phyloP scores from a whole-genome alignment of 2,797 vertebrate species.

The Cottoperca gobio region DNA sequence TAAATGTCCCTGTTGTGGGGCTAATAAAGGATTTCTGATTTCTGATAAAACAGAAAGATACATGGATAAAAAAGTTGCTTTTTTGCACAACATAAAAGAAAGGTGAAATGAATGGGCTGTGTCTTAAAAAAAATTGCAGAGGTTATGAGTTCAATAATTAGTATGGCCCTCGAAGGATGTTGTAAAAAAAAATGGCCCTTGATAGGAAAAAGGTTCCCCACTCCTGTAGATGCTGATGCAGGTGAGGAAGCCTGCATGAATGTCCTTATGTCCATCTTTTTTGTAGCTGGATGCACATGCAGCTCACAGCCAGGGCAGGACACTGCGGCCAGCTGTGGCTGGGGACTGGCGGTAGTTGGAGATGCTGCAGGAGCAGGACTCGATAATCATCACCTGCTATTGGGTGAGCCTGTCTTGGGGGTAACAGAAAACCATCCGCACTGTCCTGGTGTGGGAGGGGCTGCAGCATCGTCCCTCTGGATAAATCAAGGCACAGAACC shows the following conservation, averaged over 20 bases:
- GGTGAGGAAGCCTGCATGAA: constrained; percentile 89
- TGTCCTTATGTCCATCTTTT: constrained; percentile 11
- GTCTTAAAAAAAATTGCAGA: too few species aligned
- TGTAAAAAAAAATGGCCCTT: too few species aligned
- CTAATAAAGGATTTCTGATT: too few species aligned
- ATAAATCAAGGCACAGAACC: constrained; percentile 44
- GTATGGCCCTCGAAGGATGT: too few species aligned
- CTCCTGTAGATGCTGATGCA: constrained; percentile 88
- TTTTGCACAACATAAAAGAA: too few species aligned
- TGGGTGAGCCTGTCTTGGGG: constrained; percentile 37
- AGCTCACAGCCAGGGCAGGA: constrained; percentile 30
- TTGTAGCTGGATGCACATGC: background rate
- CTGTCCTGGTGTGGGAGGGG: constrained; percentile 51
- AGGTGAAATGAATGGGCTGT: too few species aligned
- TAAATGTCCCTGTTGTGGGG: too few species aligned
- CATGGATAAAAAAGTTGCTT: too few species aligned
- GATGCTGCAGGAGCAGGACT: constrained; percentile 62
- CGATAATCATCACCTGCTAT: constrained; percentile 59
- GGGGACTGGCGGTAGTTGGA: constrained; percentile 29
- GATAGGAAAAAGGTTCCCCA: too few species aligned
- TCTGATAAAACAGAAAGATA: too few species aligned
- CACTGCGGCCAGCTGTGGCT: background rate
- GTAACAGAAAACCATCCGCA: constrained; percentile 41
- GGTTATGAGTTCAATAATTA: too few species aligned
- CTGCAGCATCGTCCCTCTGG: constrained; percentile 50